Base-by-base conservation (phyloP, 2,797 vertebrate genomes). In the Sebastes nivosus region DNA sequence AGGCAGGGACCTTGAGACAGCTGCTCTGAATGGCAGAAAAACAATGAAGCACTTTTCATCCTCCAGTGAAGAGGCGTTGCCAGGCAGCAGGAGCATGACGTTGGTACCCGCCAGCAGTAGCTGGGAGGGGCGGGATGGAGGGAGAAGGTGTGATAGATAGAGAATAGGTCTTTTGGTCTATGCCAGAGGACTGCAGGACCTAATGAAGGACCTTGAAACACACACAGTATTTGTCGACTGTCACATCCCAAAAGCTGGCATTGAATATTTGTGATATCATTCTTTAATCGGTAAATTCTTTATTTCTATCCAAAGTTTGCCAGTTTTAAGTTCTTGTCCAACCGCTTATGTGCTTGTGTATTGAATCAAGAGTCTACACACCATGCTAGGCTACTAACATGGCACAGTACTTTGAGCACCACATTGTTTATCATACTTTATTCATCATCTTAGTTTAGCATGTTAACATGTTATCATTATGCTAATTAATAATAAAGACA, bases 21-120 rank as follows among this genome's bases (percentile, higher is more conserved):
- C 87, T 81, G 82, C 87, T 89, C 79, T 90, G 85, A 94, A 89
- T 89, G 90, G 87, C 86, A 91, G 88, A 88, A 90, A 93, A 93
- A 94, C 91, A 94, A 93, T 92, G 83, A 89, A 83, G 89, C 74
- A 81, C 87, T 91, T 78, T 90, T 90, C 36, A 59, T 91, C 87
- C 84, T 88, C 87, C 86, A 82, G 92, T 92, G 84, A 89, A 88
- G 90, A 93, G 87, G 86, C 64, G 94, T 95, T 95, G 94, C 94
- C 94, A 94, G 92, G 95, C 94, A 95, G 94, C 93, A 83, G 87
- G 70, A 86, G 84, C 78, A 58, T 91, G 88, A 92, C 78, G 84
- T 79, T 38, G 85, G 65, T 83, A 72, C 59, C 42, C 68, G 4
- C 34, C 50, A 64, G 71, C 71, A 29, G 78, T 57, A 60, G 68